Evolutionary conservation across 1,140 invertebrate species (phyloP), one percentile per base, ranked within the genome.

Genomic region (Ctenoplectra terminalis): DNA sequence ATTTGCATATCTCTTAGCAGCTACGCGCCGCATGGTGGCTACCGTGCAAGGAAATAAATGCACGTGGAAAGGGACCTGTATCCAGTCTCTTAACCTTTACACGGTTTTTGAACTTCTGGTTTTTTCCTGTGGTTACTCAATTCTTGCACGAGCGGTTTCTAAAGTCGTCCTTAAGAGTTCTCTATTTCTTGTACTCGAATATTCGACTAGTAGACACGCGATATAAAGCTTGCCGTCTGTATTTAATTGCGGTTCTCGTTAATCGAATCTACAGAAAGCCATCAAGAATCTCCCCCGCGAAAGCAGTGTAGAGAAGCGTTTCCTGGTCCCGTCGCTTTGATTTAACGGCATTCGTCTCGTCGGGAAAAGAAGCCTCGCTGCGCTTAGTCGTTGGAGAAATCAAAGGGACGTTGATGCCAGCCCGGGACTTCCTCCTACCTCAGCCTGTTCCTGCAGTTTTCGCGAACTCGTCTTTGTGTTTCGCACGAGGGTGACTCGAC

Each of bases 351-450:
- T 29, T 86, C 63, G 80, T 76, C 67, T 56, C 71, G 74, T 63
- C 46, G 61, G 75, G 20, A 61, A 64, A 63, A 52, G 67, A 76
- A 73, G 34, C 48, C 50, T 48, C 82, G 67, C 26, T 54, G 46
- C 52, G 60, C n/a, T 86, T 88, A 88, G 86, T 84, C 76, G 84
- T 50, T 50, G 58, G 82, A 85, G 61, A 82, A 82, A 74, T 77
- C 69, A 85, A 84, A 87, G 70, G 82, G 79, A 56, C 76, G 43
- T 70, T 7, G 17, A 58, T 43, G 54, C 63, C 43, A 43, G 43
- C 17, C 26, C 31, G 43, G 48, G 29, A 34, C 37, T 34, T 72
- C 1, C 54, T 81, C 29, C 58, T 67, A 23, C 46, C 56, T 58
- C 31, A 31, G 20, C 37, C 20, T 43, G 43, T 66, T 80, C 71